Base-by-base conservation (phyloP, 2,888 invertebrate species). In the Spodoptera exigua region DNA sequence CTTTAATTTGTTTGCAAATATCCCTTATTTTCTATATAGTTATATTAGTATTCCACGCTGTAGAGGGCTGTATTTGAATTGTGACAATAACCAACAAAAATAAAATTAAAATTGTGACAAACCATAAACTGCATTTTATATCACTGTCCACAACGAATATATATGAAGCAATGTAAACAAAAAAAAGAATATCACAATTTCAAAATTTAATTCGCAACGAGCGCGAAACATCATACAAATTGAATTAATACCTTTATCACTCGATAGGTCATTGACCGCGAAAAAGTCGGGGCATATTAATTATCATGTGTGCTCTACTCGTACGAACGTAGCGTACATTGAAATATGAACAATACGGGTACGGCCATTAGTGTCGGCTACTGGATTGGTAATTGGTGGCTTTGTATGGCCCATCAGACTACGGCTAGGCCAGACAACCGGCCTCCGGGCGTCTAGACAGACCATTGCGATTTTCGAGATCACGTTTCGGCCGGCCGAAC, bases 401-500 rank as follows among this genome's bases (percentile, higher is more conserved):
- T 85, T 86, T 87, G 88, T 84, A 84, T 83, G 84, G 84, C 75
- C 83, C 85, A 85, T 83, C 84, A 76, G 79, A 78, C 77, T 70
- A 71, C 67, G 81, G 82, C 84, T 85, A 84, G 82, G 79, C 84
- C 83, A 89, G 89, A 88, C 90, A 82, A 86, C 73, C 86, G 81
- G 89, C 87, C 86, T 85, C 85, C 85, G 86, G 81, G 81, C 81
- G 90, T 92, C 92, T 91, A 91, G 92, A 91, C 90, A 82, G 85
- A 74, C 85, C 84, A 82, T 82, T 85, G 87, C 87, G 88, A 85
- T 87, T 87, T 89, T 90, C 86, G 87, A 87, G 91, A 90, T 93
- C 92, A 90, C 90, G 92, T 92, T 92, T 90, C 92, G 89, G 88
- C 84, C 87, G 86, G 85, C 80, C 89, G 90, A 87, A 86, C 91